Percentiles rank a stretch among this genome's conserved stretches.
These are phyloP conservation scores for Encarsia formosa DNA, from an alignment of 2,888 invertebrate species.

Conservation along the genomic window DNA sequence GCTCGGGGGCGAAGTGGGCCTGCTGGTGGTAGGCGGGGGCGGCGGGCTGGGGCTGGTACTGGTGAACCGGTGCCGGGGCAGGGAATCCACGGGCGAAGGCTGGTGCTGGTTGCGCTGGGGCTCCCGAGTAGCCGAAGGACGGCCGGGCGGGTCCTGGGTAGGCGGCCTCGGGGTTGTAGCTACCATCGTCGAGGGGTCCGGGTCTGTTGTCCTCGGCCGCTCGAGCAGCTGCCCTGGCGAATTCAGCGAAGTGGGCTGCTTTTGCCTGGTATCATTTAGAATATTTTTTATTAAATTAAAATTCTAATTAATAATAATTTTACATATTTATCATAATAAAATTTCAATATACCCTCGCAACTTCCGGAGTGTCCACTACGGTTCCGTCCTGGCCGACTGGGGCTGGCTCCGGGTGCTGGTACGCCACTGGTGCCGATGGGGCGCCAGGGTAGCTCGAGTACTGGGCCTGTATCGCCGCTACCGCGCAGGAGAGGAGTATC, in stretches of 20 bases:
- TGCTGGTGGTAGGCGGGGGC: slow-evolving; percentile 24
- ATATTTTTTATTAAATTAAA: too few relatives aligned
- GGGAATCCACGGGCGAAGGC: slow-evolving; percentile 20
- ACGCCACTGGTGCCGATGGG: slow-evolving; percentile 23
- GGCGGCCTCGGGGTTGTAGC: slow-evolving; percentile 12
- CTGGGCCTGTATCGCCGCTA: slow-evolving; percentile 36
- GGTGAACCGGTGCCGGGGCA: slow-evolving; percentile 28
- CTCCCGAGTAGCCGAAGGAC: slow-evolving; percentile 5
- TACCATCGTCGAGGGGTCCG: not conserved
- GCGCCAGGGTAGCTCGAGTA: slow-evolving; percentile 32
- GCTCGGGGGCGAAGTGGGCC: slow-evolving; percentile 31
- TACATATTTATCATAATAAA: too few relatives aligned
- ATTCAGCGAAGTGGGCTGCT: slow-evolving; percentile 49
- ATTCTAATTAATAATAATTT: too few relatives aligned
- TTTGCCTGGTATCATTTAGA: too few relatives aligned
- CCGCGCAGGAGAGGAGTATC: slow-evolving; percentile 37
- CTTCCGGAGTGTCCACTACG: slow-evolving; percentile 50
- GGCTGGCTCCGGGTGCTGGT: slow-evolving; percentile 46
- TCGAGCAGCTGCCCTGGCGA: slow-evolving; percentile 45
- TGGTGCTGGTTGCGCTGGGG: slow-evolving; percentile 18
- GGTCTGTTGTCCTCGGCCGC: slow-evolving; percentile 36
- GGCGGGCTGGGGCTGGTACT: slow-evolving; percentile 22
- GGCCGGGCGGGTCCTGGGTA: slow-evolving; percentile 13
- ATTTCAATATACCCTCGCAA: too few relatives aligned
- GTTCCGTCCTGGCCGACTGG: slow-evolving; percentile 48